These are phyloP conservation scores for Tetranychus piercei DNA, from an alignment of 2,888 invertebrate species.

Conservation along the genomic window DNA sequence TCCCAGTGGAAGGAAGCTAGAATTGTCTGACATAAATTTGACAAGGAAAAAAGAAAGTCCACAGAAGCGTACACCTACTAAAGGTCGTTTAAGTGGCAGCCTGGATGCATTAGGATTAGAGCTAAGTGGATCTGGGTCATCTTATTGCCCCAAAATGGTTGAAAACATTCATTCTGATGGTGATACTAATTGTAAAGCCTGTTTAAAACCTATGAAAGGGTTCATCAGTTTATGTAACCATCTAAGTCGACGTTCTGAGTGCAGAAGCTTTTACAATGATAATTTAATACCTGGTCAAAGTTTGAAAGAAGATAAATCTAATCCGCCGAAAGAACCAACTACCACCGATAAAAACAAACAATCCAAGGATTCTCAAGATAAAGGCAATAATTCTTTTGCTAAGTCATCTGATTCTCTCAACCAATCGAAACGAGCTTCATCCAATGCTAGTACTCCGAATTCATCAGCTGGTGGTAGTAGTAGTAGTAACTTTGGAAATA, in stretches of 20 bases:
- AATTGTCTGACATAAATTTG: too few relatives aligned
- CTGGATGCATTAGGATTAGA: background rate
- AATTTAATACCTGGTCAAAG: slow-evolving; percentile 3
- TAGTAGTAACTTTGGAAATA: background rate
- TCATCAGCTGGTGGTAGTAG: background rate
- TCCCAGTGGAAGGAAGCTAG: background rate
- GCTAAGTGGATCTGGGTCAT: background rate
- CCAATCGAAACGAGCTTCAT: background rate
- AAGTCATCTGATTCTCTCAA: background rate
- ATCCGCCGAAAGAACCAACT: background rate
- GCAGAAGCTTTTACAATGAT: slow-evolving; percentile 14
- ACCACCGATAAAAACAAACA: background rate
- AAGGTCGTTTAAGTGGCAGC: background rate
- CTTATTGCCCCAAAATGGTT: background rate
- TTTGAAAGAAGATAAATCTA: background rate
- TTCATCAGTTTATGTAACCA: slow-evolving; percentile 16
- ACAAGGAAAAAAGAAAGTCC: background rate
- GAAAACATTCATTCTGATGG: slow-evolving; percentile 6
- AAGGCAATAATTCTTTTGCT: background rate
- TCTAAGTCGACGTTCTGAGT: slow-evolving; percentile 15
- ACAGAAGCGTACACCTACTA: background rate
- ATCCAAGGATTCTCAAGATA: background rate
- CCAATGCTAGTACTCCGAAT: background rate
- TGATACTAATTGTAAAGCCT: slow-evolving; percentile 12
- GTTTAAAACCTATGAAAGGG: slow-evolving; percentile 6